phyloP scores from a whole-genome alignment of 2,888 invertebrate genomes.

The Ochropleura plecta region DNA sequence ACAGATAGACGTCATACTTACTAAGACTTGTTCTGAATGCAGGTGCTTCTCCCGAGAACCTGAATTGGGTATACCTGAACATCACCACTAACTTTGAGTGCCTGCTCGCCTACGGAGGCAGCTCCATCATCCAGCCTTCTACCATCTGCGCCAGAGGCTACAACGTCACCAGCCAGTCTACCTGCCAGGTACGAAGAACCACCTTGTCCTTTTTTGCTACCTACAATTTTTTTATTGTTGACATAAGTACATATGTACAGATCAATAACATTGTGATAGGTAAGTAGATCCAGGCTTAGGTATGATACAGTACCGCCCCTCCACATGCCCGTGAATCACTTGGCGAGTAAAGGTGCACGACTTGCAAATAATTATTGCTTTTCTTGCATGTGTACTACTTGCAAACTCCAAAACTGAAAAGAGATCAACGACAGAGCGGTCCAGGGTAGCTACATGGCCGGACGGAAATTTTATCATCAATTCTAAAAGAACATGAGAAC shows the following conservation, averaged over 20 bases:
- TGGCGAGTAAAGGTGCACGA: too few relatives aligned
- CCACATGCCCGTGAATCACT: too few relatives aligned
- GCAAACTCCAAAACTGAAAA: neutral
- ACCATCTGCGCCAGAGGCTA: constrained; percentile 80
- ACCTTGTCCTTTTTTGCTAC: neutral
- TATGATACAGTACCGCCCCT: too few relatives aligned
- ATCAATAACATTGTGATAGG: neutral
- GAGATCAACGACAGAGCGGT: neutral
- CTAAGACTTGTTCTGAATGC: neutral
- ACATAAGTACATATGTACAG: neutral
- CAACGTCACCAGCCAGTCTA: constrained; percentile 81
- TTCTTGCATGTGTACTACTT: neutral
- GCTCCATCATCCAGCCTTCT: constrained; percentile 73
- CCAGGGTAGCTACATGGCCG: neutral
- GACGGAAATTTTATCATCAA: neutral
- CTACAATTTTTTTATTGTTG: neutral
- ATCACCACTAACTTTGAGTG: constrained; percentile 69
- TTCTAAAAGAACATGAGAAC: neutral
- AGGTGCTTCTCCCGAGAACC: constrained; percentile 55
- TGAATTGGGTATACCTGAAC: constrained; percentile 64
- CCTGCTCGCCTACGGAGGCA: constrained; percentile 65
- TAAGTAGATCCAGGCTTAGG: neutral
- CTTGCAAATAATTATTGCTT: too few relatives aligned
- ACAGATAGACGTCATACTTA: neutral
- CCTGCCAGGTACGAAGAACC: constrained; percentile 74